A percentile compares a stretch with the other conserved stretches of the same genome.
Conservation (phyloP, 2,113 vertebrate species). For the Charadrius vociferus region DNA sequence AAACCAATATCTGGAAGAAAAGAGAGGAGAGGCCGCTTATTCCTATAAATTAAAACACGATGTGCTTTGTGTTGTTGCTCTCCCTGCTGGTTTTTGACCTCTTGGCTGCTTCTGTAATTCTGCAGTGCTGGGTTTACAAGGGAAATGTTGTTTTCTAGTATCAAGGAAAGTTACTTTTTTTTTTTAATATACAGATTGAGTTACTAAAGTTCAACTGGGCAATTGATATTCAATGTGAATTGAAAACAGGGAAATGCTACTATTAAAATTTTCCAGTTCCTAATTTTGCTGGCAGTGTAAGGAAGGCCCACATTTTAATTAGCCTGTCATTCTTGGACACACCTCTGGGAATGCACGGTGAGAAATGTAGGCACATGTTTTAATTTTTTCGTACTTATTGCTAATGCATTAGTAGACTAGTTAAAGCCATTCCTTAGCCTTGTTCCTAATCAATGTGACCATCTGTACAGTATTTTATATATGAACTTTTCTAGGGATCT, state of each 20-base stretch:
- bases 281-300: constrained; percentile 6
- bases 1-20: constrained; percentile 81
- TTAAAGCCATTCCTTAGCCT: neutral
- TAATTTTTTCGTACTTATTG: neutral
- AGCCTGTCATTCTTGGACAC: neutral
- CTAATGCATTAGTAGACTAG: neutral
- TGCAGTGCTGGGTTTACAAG: constrained; percentile 38
- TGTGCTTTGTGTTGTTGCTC: constrained; percentile 19
- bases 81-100: constrained; percentile 14
- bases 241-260: constrained; percentile 3
- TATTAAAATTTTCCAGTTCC: neutral
- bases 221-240: constrained; percentile 1
- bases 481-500: constrained; percentile 33
- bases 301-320: constrained; percentile 7
- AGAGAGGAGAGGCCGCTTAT: constrained; percentile 79
- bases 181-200: neutral
- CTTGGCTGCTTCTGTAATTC: constrained; percentile 61
- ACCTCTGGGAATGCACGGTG: neutral
- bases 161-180: neutral
- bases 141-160: constrained; percentile 37
- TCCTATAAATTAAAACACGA: constrained; percentile 70
- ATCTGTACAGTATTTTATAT: constrained; percentile 53
- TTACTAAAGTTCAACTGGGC: constrained; percentile 18
- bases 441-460: neutral
- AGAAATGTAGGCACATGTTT: constrained; percentile 23